These are phyloP conservation scores for Petrosia ficiformis DNA, from an alignment of 37 sponge, comb jelly and placozoan genomes.

Conservation along the genomic window DNA sequence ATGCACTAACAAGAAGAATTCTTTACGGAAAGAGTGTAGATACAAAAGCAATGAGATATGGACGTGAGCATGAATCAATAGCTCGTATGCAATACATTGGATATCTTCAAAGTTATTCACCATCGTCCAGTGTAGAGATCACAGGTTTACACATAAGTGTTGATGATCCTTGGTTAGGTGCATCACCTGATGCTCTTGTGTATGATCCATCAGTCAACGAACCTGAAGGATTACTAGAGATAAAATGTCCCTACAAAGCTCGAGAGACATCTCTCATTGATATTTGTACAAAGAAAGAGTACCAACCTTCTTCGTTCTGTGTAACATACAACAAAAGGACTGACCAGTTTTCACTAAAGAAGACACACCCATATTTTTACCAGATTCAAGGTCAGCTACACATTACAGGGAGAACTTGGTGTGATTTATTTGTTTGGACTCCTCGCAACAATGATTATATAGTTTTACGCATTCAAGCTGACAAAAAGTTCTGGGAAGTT, in stretches of 20 bases:
- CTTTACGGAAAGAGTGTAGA: too few relatives aligned
- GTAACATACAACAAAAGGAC: too few relatives aligned
- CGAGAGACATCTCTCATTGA: not conserved
- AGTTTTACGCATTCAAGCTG: not conserved
- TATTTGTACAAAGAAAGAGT: not conserved
- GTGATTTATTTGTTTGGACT: not conserved
- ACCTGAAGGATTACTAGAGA: slow-evolving; percentile 1
- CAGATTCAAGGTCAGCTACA: not conserved
- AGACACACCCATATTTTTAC: too few relatives aligned
- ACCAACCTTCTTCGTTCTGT: too few relatives aligned
- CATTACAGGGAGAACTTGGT: not conserved
- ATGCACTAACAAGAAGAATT: too few relatives aligned
- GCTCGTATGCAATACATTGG: not conserved
- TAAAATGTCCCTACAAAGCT: too few relatives aligned
- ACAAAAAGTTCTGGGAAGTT: not conserved
- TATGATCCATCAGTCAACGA: not conserved
- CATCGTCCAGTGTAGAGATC: not conserved
- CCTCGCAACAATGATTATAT: not conserved
- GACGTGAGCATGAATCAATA: not conserved
- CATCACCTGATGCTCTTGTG: not conserved
- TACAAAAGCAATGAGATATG: too few relatives aligned
- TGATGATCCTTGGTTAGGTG: not conserved
- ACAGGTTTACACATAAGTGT: not conserved
- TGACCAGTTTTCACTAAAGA: not conserved
- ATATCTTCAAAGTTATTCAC: not conserved